Percentiles rank a stretch among this genome's conserved stretches.
Evolutionary conservation across 2,888 invertebrate species (phyloP).

Genomic region (Homarus gammarus): DNA sequence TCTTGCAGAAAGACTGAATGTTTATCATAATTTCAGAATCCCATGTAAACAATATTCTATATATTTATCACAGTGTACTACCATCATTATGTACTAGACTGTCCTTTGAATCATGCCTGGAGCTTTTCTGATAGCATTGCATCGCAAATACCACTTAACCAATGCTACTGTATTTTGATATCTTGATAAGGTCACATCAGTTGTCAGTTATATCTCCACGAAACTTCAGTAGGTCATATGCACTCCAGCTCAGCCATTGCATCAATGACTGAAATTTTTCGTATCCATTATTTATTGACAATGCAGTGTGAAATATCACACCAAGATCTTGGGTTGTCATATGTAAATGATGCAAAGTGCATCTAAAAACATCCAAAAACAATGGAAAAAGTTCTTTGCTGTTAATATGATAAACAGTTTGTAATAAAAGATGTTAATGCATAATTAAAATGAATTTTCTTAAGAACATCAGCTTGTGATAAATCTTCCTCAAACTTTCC

Average conservation of each 20-base stretch:
- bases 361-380: too few species aligned
- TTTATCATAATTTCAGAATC: background rate
- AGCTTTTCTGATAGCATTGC: background rate
- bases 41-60: background rate
- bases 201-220: background rate
- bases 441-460: constrained; percentile 5
- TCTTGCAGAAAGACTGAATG: background rate
- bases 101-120: constrained; percentile 7
- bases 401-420: background rate
- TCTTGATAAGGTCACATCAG: background rate
- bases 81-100: background rate
- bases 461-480: too few species aligned
- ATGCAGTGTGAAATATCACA: background rate
- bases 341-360: too few species aligned
- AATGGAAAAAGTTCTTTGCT: too few species aligned
- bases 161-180: constrained; percentile 9
- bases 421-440: background rate
- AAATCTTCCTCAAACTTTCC: background rate
- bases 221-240: constrained; percentile 31
- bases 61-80: background rate
- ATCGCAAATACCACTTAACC: background rate
- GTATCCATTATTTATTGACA: background rate
- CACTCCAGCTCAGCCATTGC: constrained; percentile 47
- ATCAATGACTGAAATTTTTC: constrained; percentile 52
- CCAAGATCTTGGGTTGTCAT: background rate